phyloP scores from a whole-genome alignment of 2,113 vertebrate genomes.

The Pomatostomus ruficeps region DNA sequence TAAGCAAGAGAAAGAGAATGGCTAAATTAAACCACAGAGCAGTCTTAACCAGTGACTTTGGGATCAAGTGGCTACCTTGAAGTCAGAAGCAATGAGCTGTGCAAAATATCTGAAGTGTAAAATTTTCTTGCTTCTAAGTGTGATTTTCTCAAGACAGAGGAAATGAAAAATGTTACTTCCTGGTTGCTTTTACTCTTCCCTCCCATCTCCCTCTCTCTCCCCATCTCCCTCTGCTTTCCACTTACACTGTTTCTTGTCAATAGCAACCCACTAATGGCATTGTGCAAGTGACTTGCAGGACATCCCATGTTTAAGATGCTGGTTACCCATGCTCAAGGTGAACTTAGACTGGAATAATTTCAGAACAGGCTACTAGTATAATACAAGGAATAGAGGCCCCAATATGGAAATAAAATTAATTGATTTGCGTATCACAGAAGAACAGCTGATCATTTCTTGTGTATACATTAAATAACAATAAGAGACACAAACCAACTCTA shows the following conservation, averaged over 20 bases:
- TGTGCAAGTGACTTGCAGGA: background rate
- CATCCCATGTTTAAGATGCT: background rate
- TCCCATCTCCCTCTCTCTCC: too few relatives aligned
- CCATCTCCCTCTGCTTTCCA: background rate
- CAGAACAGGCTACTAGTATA: background rate
- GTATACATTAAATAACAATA: background rate
- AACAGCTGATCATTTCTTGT: background rate
- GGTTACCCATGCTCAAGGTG: background rate
- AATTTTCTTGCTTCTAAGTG: background rate
- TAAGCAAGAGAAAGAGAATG: slow-evolving; percentile 3
- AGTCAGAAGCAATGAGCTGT: background rate
- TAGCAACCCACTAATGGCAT: background rate
- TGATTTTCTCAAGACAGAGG: background rate
- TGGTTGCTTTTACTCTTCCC: background rate
- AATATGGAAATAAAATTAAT: background rate
- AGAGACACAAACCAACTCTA: background rate
- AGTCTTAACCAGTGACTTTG: background rate
- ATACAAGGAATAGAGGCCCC: background rate
- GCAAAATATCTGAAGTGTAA: background rate
- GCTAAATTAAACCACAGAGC: slow-evolving; percentile 36
- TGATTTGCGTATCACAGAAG: background rate
- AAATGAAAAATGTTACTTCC: background rate
- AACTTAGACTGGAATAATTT: background rate
- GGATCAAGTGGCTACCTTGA: background rate
- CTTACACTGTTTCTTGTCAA: background rate